These are phyloP conservation scores for Boloria euphrosyne DNA, from an alignment of 2,888 invertebrate species.

Conservation along the genomic window DNA sequence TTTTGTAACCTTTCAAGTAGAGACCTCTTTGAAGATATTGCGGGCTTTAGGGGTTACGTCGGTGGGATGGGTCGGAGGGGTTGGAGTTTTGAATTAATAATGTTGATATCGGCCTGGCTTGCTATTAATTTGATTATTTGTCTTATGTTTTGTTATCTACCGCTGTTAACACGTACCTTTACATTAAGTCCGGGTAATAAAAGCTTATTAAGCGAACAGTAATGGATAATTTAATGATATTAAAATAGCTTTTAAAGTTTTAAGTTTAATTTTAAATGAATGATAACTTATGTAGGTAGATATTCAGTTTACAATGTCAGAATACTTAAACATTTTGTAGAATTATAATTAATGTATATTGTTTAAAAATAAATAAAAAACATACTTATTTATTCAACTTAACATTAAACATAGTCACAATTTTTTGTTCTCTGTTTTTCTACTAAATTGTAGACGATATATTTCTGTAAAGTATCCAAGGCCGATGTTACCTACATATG, in stretches of 20 bases:
- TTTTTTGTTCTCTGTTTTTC: too few relatives aligned
- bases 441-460: too few relatives aligned
- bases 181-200: slow-evolving; percentile 19
- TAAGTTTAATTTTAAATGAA: background rate
- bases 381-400: too few relatives aligned
- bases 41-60: slow-evolving; percentile 46
- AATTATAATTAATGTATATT: background rate
- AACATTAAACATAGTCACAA: too few relatives aligned
- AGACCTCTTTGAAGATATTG: slow-evolving; percentile 62
- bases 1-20: slow-evolving; percentile 49
- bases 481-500: too few relatives aligned
- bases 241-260: background rate
- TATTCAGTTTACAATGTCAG: background rate
- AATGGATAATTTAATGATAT: slow-evolving; percentile 16
- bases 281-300: background rate
- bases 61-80: slow-evolving; percentile 48
- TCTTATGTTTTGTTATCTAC: slow-evolving; percentile 54
- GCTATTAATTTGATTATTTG: slow-evolving; percentile 80
- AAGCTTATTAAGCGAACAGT: slow-evolving; percentile 12
- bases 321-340: background rate
- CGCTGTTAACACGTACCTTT: slow-evolving; percentile 34
- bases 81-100: slow-evolving; percentile 79
- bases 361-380: too few relatives aligned
- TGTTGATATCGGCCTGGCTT: slow-evolving; percentile 76
- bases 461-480: too few relatives aligned